These are phyloP conservation scores for Dascillus cervinus DNA, from an alignment of 2,888 invertebrate species.

Conservation along the genomic window DNA sequence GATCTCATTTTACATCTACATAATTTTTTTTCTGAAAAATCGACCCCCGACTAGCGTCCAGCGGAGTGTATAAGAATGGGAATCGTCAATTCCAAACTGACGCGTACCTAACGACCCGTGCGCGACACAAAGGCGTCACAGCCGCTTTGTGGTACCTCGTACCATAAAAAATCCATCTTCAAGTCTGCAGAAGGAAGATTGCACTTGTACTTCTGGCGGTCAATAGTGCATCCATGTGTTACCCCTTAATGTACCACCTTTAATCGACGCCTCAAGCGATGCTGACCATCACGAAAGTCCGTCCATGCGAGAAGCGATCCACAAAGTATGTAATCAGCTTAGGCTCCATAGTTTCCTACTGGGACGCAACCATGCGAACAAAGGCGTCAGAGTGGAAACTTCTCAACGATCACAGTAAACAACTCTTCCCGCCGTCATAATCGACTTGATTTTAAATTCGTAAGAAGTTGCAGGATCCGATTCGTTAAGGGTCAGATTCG, in stretches of 20 bases:
- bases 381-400: slow-evolving; percentile 38
- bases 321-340: slow-evolving; percentile 42
- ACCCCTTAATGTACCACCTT: too few relatives aligned
- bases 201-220: too few relatives aligned
- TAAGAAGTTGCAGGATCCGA: slow-evolving; percentile 37
- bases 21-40: too few relatives aligned
- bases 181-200: too few relatives aligned
- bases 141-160: slow-evolving; percentile 13
- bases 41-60: too few relatives aligned
- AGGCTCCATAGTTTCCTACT: slow-evolving; percentile 36
- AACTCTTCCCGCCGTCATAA: slow-evolving; percentile 17
- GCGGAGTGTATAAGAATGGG: slow-evolving; percentile 36
- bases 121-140: slow-evolving; percentile 37
- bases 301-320: slow-evolving; percentile 38
- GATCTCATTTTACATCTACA: too few relatives aligned
- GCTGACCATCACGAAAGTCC: slow-evolving; percentile 26
- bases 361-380: slow-evolving; percentile 39
- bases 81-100: slow-evolving; percentile 37
- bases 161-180: too few relatives aligned
- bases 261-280: slow-evolving; percentile 25
- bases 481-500: slow-evolving; percentile 39
- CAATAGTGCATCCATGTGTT: too few relatives aligned
- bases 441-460: slow-evolving; percentile 5
- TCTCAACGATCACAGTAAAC: slow-evolving; percentile 34
- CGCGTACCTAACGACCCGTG: slow-evolving; percentile 38